Percentiles rank a stretch among this genome's conserved stretches.
phyloP scores from a whole-genome alignment of 1,140 invertebrate species.

The Heliconius eleuchia region DNA sequence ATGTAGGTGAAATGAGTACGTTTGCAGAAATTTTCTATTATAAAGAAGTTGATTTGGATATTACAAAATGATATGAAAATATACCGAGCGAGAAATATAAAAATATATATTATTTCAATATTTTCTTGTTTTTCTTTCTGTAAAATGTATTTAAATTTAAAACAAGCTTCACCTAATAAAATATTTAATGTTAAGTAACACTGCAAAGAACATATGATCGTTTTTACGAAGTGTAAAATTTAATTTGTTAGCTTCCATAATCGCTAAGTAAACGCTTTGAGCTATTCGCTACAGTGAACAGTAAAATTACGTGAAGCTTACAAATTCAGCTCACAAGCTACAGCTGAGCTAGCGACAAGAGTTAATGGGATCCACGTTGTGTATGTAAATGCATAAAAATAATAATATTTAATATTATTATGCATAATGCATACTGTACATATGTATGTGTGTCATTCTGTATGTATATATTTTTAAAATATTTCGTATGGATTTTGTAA shows the following conservation, averaged over 20 bases:
- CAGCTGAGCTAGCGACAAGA: conserved; percentile 36
- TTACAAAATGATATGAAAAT: too few species aligned
- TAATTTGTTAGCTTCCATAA: conserved; percentile 29
- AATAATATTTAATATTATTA: background rate
- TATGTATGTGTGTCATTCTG: too few species aligned
- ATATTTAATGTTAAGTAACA: background rate
- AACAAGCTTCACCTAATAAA: background rate
- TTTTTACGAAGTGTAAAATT: conserved; percentile 24
- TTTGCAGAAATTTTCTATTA: too few species aligned
- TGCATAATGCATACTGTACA: too few species aligned
- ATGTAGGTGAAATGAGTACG: too few species aligned
- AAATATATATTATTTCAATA: too few species aligned
- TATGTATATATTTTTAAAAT: too few species aligned
- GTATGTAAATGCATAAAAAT: background rate
- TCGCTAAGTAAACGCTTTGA: conserved; percentile 37
- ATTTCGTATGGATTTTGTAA: too few species aligned
- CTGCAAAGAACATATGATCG: background rate
- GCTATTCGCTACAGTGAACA: conserved; percentile 37
- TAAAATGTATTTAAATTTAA: too few species aligned
- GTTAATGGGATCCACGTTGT: conserved; percentile 38
- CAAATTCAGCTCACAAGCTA: conserved; percentile 27
- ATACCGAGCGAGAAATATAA: too few species aligned
- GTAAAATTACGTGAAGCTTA: conserved; percentile 33
- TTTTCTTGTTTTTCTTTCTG: too few species aligned
- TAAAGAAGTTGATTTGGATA: too few species aligned